Evolutionary conservation across 2,888 invertebrate species (phyloP).

Genomic region (Caenorhabditis sulstoni): DNA sequence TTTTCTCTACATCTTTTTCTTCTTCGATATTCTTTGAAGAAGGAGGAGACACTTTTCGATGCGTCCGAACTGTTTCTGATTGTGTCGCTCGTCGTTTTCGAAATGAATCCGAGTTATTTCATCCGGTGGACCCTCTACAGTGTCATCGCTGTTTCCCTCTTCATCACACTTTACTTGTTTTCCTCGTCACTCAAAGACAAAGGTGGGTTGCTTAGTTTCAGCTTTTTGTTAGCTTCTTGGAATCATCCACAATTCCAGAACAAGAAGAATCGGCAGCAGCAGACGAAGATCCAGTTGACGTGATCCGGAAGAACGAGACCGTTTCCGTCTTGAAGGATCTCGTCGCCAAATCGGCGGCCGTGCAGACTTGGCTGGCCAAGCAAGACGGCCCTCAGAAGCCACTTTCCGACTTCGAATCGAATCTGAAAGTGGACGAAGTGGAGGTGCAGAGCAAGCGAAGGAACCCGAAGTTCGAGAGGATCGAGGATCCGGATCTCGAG

Average conservation of each 20-base stretch:
- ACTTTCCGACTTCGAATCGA: slow-evolving; percentile 33
- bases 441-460: slow-evolving; percentile 13
- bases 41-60: slow-evolving; percentile 6
- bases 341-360: slow-evolving; percentile 41
- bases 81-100: background rate
- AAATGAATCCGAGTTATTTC: slow-evolving; percentile 41
- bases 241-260: slow-evolving; percentile 1
- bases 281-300: slow-evolving; percentile 11
- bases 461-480: slow-evolving; percentile 20
- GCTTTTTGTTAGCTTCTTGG: background rate
- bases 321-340: slow-evolving; percentile 20
- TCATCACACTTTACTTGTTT: slow-evolving; percentile 12
- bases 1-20: background rate
- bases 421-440: slow-evolving; percentile 27
- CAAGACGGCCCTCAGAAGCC: slow-evolving; percentile 19
- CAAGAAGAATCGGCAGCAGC: slow-evolving; percentile 4
- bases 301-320: slow-evolving; percentile 23
- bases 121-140: slow-evolving; percentile 21
- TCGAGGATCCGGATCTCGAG: slow-evolving; percentile 20
- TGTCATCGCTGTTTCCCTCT: slow-evolving; percentile 17
- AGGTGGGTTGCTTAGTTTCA: slow-evolving; percentile 14
- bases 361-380: slow-evolving; percentile 31
- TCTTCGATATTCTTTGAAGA: slow-evolving; percentile 1
- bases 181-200: slow-evolving; percentile 2
- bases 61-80: slow-evolving; percentile 4